Evolutionary conservation across 2,888 invertebrate species (phyloP).

Genomic region (Oscheius myriophilus): DNA sequence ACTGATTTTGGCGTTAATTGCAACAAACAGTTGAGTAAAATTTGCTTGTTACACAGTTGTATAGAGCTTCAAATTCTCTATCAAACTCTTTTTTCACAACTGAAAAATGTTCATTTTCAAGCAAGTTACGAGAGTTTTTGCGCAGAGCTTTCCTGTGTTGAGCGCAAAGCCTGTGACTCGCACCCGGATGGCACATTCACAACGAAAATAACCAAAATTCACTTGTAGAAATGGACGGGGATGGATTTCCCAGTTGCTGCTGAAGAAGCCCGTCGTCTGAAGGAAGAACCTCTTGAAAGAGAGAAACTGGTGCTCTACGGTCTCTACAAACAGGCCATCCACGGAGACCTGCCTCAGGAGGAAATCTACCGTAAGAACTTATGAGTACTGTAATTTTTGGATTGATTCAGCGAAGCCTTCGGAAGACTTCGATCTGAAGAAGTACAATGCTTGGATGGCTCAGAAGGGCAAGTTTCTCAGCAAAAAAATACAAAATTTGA

Average conservation of each 20-base stretch:
- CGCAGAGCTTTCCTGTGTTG: no score
- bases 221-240: conserved; percentile 51
- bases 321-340: conserved; percentile 59
- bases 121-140: no score
- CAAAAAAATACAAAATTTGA: no score
- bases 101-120: no score
- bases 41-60: no score
- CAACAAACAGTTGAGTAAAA: no score
- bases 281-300: conserved; percentile 39
- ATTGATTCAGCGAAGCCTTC: conserved; percentile 27
- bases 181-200: no score
- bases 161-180: no score
- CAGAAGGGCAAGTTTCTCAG: conserved; percentile 35
- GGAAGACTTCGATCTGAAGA: conserved; percentile 36
- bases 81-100: no score
- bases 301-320: conserved; percentile 53
- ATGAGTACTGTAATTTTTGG: background rate
- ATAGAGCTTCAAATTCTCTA: no score
- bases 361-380: conserved; percentile 49
- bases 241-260: conserved; percentile 57
- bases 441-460: conserved; percentile 45
- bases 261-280: conserved; percentile 58
- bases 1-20: no score
- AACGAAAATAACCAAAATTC: no score
- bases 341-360: conserved; percentile 54